Evolutionary conservation across 2,888 invertebrate species (phyloP).

Genomic region (Iselma pallidipennis): DNA sequence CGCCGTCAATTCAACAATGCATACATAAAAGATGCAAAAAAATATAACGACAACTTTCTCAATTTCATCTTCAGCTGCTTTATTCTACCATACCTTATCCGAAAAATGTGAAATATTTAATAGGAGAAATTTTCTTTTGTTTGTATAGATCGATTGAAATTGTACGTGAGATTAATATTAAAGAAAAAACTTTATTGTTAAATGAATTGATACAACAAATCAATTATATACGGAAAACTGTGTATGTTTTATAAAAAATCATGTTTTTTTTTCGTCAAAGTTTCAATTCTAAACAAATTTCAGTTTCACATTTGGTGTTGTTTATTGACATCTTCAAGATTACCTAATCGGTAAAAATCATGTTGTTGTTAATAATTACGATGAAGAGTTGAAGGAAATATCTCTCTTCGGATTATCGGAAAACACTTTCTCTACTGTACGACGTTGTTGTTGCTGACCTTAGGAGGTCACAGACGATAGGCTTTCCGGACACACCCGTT

Average conservation of each 20-base stretch:
- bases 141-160: neutral
- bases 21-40: neutral
- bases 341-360: neutral
- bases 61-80: neutral
- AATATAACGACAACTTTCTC: neutral
- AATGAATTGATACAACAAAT: too few species aligned
- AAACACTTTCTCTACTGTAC: conserved; percentile 1
- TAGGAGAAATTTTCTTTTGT: neutral
- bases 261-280: too few species aligned
- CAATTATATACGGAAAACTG: neutral
- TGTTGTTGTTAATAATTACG: neutral
- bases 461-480: neutral
- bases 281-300: neutral
- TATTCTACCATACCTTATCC: neutral
- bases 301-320: too few species aligned
- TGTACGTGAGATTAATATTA: neutral
- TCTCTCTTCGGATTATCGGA: neutral
- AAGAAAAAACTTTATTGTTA: neutral
- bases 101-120: neutral
- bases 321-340: neutral
- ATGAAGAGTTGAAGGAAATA: neutral
- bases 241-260: neutral
- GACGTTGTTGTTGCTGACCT: neutral
- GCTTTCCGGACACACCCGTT: neutral
- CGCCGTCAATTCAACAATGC: too few species aligned